Base-by-base conservation (phyloP, 2,888 invertebrate genomes). In the Lasioglossum lativentre region DNA sequence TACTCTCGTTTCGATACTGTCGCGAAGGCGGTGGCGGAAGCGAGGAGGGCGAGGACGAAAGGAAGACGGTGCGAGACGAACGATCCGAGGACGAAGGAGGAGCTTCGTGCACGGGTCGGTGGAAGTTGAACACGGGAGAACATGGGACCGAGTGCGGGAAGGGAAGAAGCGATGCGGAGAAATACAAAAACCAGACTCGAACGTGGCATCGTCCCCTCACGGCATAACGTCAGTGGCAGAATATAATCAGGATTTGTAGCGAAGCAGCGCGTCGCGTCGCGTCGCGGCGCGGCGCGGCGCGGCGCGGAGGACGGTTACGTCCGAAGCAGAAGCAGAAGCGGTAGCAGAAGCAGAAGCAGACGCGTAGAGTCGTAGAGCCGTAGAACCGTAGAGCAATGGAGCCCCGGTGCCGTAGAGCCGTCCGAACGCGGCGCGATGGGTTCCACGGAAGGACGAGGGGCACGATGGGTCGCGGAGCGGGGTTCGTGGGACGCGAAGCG, bases 241-340 rank as follows among this genome's bases (percentile, higher is more conserved):
- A 94, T 95, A 95, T 95, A 95, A 95, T 95, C 95, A 95, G 95
- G 95, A 95, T 95, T 95, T 95, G 95, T 95, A 95, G 95, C 94
- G 94, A 94, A 92, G 91, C 92, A 86, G 90, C 85, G 86, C 88
- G 90, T 79, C 83, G 86, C 88, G 84, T 75, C 83, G 86, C 88
- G 82, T 84, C 82, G 85, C 82, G 73, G 86, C 70, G 66, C 82
- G 89, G 83, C 70, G 66, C 82, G 89, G 83, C 42, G 66, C 80
- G 74, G 88, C 72, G 71, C 77, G 74, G 87, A 73, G 63, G 19
- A 30, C 3, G 63, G 63, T 63, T 63, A 73, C 81, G 80, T 82
- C 83, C 90, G 80, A 82, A 83, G 79, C 83, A 83, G 68, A 66
- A 66, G 30, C 66, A 27, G 59, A 63, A 63, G 63, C 30, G n/a